A percentile compares a stretch with the other conserved stretches of the same genome.
phyloP scores from a whole-genome alignment of 2,113 vertebrate genomes.

The Tupaia chinensis region DNA sequence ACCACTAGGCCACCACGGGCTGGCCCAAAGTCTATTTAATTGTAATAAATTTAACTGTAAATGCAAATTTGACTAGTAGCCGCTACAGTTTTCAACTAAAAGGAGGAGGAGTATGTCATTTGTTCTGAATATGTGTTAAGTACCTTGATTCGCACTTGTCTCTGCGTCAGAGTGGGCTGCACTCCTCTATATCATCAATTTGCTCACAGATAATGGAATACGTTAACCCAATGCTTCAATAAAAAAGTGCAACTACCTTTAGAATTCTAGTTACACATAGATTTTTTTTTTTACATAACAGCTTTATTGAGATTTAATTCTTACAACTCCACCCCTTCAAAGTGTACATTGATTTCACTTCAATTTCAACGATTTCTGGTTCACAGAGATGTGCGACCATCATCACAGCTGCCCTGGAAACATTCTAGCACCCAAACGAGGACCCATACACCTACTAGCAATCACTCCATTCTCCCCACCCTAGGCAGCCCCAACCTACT shows the following conservation, averaged over 20 bases:
- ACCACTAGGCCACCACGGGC: no score
- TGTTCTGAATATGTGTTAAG: background rate
- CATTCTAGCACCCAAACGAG: background rate
- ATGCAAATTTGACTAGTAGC: background rate
- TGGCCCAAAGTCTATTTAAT: background rate
- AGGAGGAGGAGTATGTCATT: background rate
- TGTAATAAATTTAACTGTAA: background rate
- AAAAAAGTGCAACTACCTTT: background rate
- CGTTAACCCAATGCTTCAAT: background rate
- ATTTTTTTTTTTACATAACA: background rate
- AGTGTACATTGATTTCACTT: background rate
- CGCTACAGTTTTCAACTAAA: background rate
- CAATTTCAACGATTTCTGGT: background rate
- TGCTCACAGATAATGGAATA: background rate
- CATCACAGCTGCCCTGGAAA: background rate
- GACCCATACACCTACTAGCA: fast-evolving
- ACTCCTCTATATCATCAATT: background rate
- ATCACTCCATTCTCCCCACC: no score
- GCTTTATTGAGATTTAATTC: background rate
- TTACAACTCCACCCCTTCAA: background rate
- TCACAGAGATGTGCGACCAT: background rate
- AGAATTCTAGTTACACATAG: background rate
- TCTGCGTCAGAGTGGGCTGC: background rate
- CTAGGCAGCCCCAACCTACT: background rate
- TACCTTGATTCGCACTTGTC: background rate